Percentiles rank a stretch among this genome's conserved stretches.
Conservation (phyloP, 2,888 invertebrate species). For the Zygogramma bicolorata region DNA sequence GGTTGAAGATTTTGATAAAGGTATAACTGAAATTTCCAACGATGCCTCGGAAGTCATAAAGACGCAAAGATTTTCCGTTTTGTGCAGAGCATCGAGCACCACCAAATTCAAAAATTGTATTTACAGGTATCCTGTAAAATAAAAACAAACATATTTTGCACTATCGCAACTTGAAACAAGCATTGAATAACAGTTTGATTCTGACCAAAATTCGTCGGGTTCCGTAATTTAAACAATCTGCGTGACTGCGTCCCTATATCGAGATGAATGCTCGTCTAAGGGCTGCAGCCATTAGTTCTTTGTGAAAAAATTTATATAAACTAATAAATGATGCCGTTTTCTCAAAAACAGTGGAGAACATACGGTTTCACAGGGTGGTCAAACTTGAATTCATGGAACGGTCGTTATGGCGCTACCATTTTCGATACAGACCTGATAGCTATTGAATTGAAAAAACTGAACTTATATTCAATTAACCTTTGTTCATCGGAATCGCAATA, state of each 20-base stretch:
- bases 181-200: too few relatives aligned
- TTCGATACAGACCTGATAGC: conserved; percentile 36
- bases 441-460: conserved; percentile 41
- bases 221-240: too few relatives aligned
- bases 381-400: not conserved
- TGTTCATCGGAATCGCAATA: conserved; percentile 41
- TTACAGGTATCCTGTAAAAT: conserved; percentile 23
- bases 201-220: too few relatives aligned
- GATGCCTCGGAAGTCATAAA: not conserved
- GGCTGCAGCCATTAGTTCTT: too few relatives aligned
- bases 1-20: not conserved
- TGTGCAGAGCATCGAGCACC: conserved; percentile 20
- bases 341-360: conserved; percentile 14
- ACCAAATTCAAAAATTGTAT: conserved; percentile 10
- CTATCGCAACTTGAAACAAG: too few relatives aligned
- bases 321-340: conserved; percentile 37
- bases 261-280: too few relatives aligned
- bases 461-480: conserved; percentile 41
- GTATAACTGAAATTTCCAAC: conserved; percentile 9
- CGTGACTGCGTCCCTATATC: too few relatives aligned
- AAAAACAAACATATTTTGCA: conserved; percentile 27
- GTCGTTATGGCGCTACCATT: conserved; percentile 18
- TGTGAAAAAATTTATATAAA: conserved; percentile 42
- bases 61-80: conserved; percentile 21
- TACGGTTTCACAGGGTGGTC: not conserved